Conservation (phyloP, 2,797 vertebrate species). For the Tokudaia muenninki region DNA sequence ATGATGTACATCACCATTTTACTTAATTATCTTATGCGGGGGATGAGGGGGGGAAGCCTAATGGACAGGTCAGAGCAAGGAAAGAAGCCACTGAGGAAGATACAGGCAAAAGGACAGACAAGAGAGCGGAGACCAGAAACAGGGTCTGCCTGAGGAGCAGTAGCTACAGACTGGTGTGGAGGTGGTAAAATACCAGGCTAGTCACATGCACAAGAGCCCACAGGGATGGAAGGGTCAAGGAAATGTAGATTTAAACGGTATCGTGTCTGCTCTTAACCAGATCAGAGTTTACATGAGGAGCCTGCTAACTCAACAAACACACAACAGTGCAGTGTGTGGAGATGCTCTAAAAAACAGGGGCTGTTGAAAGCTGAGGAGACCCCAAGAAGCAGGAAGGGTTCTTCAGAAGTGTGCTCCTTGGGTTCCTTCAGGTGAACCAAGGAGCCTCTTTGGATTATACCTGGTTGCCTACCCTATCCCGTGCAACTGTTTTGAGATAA, state of each 20-base stretch:
- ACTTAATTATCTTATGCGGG: conserved; percentile 9
- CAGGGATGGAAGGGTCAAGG: background rate
- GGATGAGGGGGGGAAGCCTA: background rate
- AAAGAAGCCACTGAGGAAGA: conserved; percentile 13
- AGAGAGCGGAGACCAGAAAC: background rate
- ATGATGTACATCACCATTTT: conserved; percentile 32
- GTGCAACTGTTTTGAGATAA: conserved; percentile 39
- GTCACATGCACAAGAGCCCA: background rate
- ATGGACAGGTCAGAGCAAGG: background rate
- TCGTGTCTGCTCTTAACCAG: background rate
- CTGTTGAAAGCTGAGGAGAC: background rate
- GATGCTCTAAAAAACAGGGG: background rate
- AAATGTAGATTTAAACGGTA: background rate
- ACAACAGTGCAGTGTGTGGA: background rate
- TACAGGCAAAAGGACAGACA: background rate
- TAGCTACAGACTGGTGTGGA: background rate
- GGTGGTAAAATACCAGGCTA: background rate
- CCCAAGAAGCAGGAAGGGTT: background rate
- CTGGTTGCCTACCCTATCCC: background rate
- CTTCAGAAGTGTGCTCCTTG: background rate
- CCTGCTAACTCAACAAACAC: background rate
- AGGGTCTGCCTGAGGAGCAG: background rate
- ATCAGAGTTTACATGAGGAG: conserved; percentile 21
- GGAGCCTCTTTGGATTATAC: background rate
- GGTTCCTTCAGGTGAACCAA: background rate